These are phyloP conservation scores for Drosophila kuntzei DNA, from an alignment of 2,888 invertebrate genomes.

Conservation along the genomic window DNA sequence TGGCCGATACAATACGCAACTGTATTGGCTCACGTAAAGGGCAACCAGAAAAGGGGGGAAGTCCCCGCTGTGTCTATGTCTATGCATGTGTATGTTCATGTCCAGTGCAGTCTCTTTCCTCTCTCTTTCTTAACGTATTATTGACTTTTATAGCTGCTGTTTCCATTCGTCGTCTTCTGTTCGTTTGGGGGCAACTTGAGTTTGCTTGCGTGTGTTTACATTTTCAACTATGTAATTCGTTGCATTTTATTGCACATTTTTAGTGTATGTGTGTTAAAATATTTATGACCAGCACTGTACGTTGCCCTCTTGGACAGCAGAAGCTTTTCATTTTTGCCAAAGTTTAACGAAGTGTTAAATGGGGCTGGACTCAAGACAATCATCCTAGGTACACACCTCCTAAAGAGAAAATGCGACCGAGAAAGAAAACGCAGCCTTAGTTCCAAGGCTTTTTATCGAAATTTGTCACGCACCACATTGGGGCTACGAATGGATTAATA, in stretches of 20 bases:
- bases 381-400: constrained; percentile 11
- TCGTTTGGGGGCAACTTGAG: constrained; percentile 19
- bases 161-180: constrained; percentile 40
- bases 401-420: not conserved
- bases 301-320: constrained; percentile 40
- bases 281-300: constrained; percentile 62
- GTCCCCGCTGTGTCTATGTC: not conserved
- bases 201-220: constrained; percentile 71
- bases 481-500: constrained; percentile 76
- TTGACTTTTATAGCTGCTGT: constrained; percentile 72
- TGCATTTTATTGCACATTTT: constrained; percentile 76
- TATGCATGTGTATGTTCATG: constrained; percentile 4
- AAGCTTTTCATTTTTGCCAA: constrained; percentile 51
- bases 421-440: not conserved
- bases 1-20: constrained; percentile 69
- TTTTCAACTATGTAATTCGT: constrained; percentile 81
- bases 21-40: constrained; percentile 76
- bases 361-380: constrained; percentile 41
- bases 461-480: constrained; percentile 79
- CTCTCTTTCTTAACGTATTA: constrained; percentile 50
- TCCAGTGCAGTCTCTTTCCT: constrained; percentile 34
- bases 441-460: constrained; percentile 71
- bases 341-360: constrained; percentile 80
- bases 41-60: constrained; percentile 1
- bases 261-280: constrained; percentile 59